Evolutionary conservation across 2,113 vertebrate genomes (phyloP).

Genomic region (Leptobrachium leishanense): DNA sequence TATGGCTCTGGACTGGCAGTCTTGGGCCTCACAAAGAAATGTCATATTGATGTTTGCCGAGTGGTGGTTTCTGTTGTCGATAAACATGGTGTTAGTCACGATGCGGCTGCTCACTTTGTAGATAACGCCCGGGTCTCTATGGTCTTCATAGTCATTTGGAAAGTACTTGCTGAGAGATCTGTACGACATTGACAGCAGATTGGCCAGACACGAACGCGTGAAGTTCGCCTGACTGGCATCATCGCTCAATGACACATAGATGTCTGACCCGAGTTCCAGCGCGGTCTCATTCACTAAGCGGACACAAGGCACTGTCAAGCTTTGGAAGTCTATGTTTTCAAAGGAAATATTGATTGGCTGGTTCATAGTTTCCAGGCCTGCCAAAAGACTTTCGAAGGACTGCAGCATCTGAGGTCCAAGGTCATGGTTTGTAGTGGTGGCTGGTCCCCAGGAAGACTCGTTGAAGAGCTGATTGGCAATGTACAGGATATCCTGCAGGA

Average conservation of each 20-base stretch:
- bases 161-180: neutral
- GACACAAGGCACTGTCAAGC: neutral
- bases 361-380: neutral
- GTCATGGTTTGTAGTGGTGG: neutral
- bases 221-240: neutral
- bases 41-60: slow-evolving; percentile 5
- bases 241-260: neutral
- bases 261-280: neutral
- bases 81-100: slow-evolving; percentile 4
- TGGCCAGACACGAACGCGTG: slow-evolving; percentile 2
- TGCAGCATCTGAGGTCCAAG: neutral
- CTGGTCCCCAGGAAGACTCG: neutral
- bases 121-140: neutral
- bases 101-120: slow-evolving; percentile 3
- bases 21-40: neutral
- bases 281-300: slow-evolving; percentile 13
- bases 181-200: slow-evolving; percentile 13
- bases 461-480: slow-evolving; percentile 23
- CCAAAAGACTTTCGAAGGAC: slow-evolving; percentile 6
- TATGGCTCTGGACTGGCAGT: neutral
- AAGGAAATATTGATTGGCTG: neutral
- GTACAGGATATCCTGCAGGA: slow-evolving; percentile 5
- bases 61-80: slow-evolving; percentile 1
- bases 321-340: slow-evolving; percentile 13
- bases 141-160: slow-evolving; percentile 5